Evolutionary conservation across 2,113 vertebrate genomes (phyloP).

Genomic region (Bubo scandiacus): DNA sequence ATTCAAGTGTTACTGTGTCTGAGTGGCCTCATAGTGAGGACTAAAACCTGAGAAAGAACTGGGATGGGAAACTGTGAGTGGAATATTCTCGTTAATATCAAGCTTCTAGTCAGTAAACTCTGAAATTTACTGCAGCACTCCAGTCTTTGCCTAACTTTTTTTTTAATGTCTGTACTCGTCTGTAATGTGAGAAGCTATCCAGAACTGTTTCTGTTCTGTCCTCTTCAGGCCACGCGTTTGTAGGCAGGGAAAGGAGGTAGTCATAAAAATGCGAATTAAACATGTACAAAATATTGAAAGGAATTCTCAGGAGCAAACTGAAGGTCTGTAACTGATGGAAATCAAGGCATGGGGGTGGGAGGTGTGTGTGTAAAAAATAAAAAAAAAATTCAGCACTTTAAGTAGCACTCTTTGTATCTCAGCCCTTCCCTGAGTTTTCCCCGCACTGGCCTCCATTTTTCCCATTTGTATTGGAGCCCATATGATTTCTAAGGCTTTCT

Average conservation of each 20-base stretch:
- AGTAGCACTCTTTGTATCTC: not conserved
- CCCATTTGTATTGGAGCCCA: not conserved
- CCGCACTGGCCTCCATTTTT: not conserved
- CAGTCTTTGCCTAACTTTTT: not conserved
- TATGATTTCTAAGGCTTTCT: not conserved
- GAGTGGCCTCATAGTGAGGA: not conserved
- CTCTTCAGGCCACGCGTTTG: not conserved
- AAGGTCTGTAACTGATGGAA: not conserved
- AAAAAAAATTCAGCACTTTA: not conserved
- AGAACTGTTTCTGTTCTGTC: not conserved
- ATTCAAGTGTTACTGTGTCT: too few species aligned
- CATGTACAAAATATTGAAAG: not conserved
- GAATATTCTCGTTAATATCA: not conserved
- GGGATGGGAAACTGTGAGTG: not conserved
- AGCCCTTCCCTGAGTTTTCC: not conserved
- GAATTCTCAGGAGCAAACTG: not conserved
- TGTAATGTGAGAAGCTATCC: not conserved
- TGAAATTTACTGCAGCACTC: not conserved
- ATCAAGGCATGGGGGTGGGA: too few species aligned
- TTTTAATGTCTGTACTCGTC: not conserved
- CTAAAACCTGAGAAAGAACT: not conserved
- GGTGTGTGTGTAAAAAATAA: not conserved
- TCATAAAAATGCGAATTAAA: not conserved
- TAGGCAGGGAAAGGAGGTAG: not conserved
- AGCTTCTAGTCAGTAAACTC: not conserved